Conservation (phyloP, 2,113 vertebrate species). For the Thunnus thynnus region DNA sequence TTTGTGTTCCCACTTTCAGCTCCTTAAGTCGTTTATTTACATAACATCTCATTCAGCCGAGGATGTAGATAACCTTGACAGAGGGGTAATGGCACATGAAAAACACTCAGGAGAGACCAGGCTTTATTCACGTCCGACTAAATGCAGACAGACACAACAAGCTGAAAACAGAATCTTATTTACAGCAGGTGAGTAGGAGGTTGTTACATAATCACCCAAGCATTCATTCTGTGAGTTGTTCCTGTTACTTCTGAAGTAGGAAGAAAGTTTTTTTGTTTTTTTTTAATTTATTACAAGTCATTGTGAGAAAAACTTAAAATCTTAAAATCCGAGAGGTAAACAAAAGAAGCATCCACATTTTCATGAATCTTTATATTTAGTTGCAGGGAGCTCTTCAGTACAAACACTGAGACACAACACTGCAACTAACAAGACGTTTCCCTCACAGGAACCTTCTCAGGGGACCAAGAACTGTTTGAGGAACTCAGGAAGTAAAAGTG, state of each 20-base stretch:
- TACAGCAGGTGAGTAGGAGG: background rate
- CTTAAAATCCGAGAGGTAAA: no score
- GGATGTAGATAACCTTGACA: constrained; percentile 28
- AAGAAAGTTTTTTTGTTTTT: no score
- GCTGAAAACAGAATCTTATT: background rate
- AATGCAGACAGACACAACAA: constrained; percentile 12
- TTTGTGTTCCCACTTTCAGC: background rate
- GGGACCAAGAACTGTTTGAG: no score
- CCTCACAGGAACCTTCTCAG: no score
- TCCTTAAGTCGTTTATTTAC: constrained; percentile 32
- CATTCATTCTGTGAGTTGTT: background rate
- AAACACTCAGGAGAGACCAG: background rate
- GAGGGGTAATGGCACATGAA: constrained; percentile 8
- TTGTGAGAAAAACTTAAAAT: no score
- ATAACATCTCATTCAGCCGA: constrained; percentile 11
- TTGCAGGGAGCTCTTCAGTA: no score
- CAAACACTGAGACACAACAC: no score
- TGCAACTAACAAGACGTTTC: no score
- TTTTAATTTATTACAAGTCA: no score
- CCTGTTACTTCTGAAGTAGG: background rate
- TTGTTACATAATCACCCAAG: background rate
- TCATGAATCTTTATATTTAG: no score
- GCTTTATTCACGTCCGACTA: constrained; percentile 3
- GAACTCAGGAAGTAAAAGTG: no score
- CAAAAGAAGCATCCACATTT: no score